Base-by-base conservation (phyloP, 2,797 vertebrate genomes). In the Microctenopoma lineatum region DNA sequence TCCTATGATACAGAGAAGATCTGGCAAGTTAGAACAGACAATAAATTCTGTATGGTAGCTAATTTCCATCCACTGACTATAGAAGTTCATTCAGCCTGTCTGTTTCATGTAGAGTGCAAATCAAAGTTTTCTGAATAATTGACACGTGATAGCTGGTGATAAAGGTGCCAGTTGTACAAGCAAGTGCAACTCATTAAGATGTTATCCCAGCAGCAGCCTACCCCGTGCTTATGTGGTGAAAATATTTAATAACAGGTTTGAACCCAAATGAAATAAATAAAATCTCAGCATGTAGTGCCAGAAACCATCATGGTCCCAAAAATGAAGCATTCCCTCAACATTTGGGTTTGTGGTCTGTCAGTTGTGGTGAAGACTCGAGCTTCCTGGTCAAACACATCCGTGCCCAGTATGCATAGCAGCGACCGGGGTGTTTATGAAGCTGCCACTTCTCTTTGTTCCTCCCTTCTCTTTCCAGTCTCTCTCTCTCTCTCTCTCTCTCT, bases 281-380 rank as follows among this genome's bases (percentile, higher is more conserved):
- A 80, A 87, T 80, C 54, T 77, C 45, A 69, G 57, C 46, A 58
- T 80, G 78, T 56, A 47, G 51, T 54, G 77, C 61, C 83, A 89
- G 69, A 75, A 83, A 82, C 79, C 77, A 61, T 73, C 57, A 52
- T 59, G 62, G 54, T 59, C 78, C 72, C 59, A 72, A 74, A 79
- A 70, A 59, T 64, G 58, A 79, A 84, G 78, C 57, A 29, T 62
- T 59, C 58, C 62, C 58, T 66, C 68, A 51, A 51, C 70, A 72
- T 87, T 87, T 81, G 71, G 80, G 77, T 80, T 86, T 87, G 77
- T 83, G 79, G 81, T 59, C 73, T 72, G 76, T 75, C 73, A 88
- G 82, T 82, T 77, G 84, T 75, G 87, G 73, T 59, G 59, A 85
- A 57, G 71, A 54, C 50, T 68, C 34, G 18, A 69, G 70, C 79